Base-by-base conservation (phyloP, 2,888 invertebrate genomes). In the Drosophila rellima region DNA sequence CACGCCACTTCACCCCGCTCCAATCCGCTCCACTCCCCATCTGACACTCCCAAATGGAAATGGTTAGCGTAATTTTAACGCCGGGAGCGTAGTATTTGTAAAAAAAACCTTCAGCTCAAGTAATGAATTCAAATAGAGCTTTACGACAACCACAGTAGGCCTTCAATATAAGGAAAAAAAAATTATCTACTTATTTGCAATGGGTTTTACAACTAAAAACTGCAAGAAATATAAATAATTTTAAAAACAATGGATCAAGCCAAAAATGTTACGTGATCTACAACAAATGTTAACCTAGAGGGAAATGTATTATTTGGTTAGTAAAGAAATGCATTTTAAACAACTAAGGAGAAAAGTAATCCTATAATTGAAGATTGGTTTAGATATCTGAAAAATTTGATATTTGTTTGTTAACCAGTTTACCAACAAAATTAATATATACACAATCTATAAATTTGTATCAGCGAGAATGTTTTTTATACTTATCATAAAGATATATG, bases 61-160 rank as follows among this genome's bases (percentile, higher is more conserved):
- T 52, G 39, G 40, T 51, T 18, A 52, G 31, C 40, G 42, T 57
- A 44, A 52, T 57, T 48, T 29, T 64, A 26, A 54, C 42, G 45
- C 50, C 55, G 61, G 40, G 26, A 20, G 31, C 20, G 61, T 54
- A 39, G 37, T 54, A 37, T 70, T 8, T 65, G 50, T 51, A 63
- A 45, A 51, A 55, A 29, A 18, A 8, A 33, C 26, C 51, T 55
- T 56, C 35, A 26, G 35, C 13, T 44, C 31, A 33, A n/a, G 39
- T 31, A 42, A 44, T 42, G 48, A 33, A 64, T 40, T 35, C 51
- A 39, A 42, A 42, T 45, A 17, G 35, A 50, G 42, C 44, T 45
- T 45, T 56, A n/a, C 44, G 13, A 45, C 23, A 17, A 26, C 0
- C 10, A 56, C 35, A 26, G 44, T 44, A 17, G 31, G 29, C 6